Base-by-base conservation (phyloP, 2,888 invertebrate species). In the Palloptera scutellata region DNA sequence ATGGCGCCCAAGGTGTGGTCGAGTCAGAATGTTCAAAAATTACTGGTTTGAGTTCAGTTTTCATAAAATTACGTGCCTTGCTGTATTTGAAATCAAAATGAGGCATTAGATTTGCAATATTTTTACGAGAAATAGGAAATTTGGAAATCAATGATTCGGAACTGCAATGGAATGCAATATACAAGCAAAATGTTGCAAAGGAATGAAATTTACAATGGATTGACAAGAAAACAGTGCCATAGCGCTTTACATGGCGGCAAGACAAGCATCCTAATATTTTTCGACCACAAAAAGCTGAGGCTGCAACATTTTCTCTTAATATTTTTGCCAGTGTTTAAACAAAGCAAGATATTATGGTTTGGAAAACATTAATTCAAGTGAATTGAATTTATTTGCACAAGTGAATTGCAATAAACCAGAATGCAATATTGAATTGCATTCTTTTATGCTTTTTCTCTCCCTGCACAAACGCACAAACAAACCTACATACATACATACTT, bases 341-440 rank as follows among this genome's bases (percentile, higher is more conserved):
- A 12, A 48, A 10, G 12, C 13, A 1, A 4, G 17, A 19, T 19
- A 54, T 54, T 54, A 20, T 15, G 54, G n/a, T 30, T 30, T 30
- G n/a, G 51, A 51, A 58, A 66, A 61, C 51, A 67, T 63, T 67
- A 59, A 67, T 63, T 67, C 58, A 51, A 52, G 54, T 59, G 58
- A 60, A 60, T 15, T 54, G 63, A 67, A 67, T 67, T 63, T 64
- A 68, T 63, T 64, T 62, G 42, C 54, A 40, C 67, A 62, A 67
- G 30, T 43, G 67, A 68, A 68, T 68, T 68, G 64, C 61, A 61
- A 61, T 57, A 57, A 66, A 66, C 55, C 42, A n/a, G 30, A 30
- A 62, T 62, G 43, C 20, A 62, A 58, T n/a, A n/a, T 58, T 62
- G 52, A 62, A 58, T 62, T 67, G 57, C 58, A 58, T 58, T 58